phyloP scores from a whole-genome alignment of 2,888 invertebrate genomes.

The Capitulum mitella region DNA sequence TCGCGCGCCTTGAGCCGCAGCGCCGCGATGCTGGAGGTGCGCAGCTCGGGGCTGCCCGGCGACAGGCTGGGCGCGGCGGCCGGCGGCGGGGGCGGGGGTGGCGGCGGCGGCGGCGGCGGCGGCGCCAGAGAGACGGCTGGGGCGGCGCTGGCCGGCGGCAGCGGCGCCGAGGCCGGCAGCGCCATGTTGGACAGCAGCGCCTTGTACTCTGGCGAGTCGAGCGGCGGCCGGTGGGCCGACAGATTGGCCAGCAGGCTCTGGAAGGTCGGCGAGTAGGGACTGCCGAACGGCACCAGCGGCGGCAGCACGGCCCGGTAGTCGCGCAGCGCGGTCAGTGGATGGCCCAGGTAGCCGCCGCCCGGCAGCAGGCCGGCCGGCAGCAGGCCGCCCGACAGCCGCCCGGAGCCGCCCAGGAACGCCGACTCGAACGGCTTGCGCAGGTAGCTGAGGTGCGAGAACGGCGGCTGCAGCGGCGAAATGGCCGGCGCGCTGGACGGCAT shows the following conservation, averaged over 20 bases:
- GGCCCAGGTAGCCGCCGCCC: constrained; percentile 31
- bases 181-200: constrained; percentile 40
- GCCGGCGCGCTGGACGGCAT: constrained; percentile 32
- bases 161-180: constrained; percentile 41
- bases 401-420: not conserved
- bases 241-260: constrained; percentile 77
- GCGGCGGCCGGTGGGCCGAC: constrained; percentile 55
- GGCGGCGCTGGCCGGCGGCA: constrained; percentile 38
- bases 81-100: constrained; percentile 14
- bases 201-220: constrained; percentile 37
- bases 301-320: constrained; percentile 33
- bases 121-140: constrained; percentile 35
- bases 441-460: constrained; percentile 34
- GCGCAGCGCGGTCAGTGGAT: constrained; percentile 29
- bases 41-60: constrained; percentile 28
- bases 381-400: not conserved
- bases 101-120: constrained; percentile 32
- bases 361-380: constrained; percentile 32
- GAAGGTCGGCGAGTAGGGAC: constrained; percentile 52
- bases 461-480: constrained; percentile 33
- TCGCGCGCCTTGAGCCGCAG: constrained; percentile 78
- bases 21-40: constrained; percentile 35
- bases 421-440: constrained; percentile 29
- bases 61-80: constrained; percentile 1
- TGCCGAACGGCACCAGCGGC: constrained; percentile 25